Evolutionary conservation across 2,888 invertebrate genomes (phyloP), one percentile per base, ranked within the genome.

Genomic region (Phrixothrix hirtus): DNA sequence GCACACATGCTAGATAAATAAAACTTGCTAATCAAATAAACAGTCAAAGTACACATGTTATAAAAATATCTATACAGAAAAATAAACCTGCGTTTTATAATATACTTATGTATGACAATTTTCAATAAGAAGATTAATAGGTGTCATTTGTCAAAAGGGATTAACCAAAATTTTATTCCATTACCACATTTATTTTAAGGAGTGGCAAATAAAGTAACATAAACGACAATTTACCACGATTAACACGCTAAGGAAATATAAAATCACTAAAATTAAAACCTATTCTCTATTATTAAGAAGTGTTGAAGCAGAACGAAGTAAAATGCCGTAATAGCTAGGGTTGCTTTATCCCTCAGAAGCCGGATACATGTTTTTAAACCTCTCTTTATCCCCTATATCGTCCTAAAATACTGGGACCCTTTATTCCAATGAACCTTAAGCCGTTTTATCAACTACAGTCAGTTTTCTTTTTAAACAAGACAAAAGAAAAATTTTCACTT

Each of bases 331-430:
- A 51, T 51, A 39, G 26, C 38, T 35, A 45, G 51, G 51, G 51
- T 51, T 45, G 45, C 45, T 51, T 51, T 51, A 51, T 51, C 51
- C 51, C 32, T 44, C 36, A 45, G 51, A 51, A 51, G 45, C 51
- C 51, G 51, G 45, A 51, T 51, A 51, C 51, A 51, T 51, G 51
- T 51, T 51, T 51, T 51, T 51, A 51, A 51, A 45, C 45, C 51
- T 39, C 34, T 43, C 39, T 41, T 45, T 51, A 45, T 38, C 44
- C 44, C 51, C 45, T 39, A 38, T 37, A 35, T 38, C 44, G 29
- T 27, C 25, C 34, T 45, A 45, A 51, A 51, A 45, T 46, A 25
- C 45, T 45, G 26, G 51, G 51, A 39, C 41, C 45, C 36, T 51
- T 51, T 51, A 45, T 51, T 51, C 51, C 38, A 44, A 51, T 45